Percentiles rank a stretch among this genome's conserved stretches.
Conservation (phyloP, 2,888 invertebrate genomes). For the Oscheius myriophilus region DNA sequence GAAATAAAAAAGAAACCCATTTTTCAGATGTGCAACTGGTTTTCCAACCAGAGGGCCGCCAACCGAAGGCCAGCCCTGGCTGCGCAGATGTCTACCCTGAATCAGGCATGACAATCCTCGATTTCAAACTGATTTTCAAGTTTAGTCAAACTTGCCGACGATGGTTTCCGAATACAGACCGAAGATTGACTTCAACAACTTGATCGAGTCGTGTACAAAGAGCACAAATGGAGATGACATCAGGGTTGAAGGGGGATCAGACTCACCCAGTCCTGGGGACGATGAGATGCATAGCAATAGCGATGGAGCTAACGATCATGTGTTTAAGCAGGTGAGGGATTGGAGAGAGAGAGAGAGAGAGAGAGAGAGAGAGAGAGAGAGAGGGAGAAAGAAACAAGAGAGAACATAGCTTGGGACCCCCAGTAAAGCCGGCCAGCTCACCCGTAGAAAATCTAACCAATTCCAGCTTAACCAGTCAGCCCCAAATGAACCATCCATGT, state of each 20-base stretch:
- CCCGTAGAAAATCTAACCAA: too few relatives aligned
- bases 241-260: slow-evolving; percentile 66
- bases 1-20: background rate
- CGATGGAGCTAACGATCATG: slow-evolving; percentile 39
- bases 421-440: too few relatives aligned
- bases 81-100: slow-evolving; percentile 21
- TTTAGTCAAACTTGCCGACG: slow-evolving; percentile 26
- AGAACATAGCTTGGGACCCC: background rate
- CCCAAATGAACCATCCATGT: too few relatives aligned
- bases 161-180: slow-evolving; percentile 29
- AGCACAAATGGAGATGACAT: slow-evolving; percentile 34
- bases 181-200: slow-evolving; percentile 39
- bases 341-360: background rate
- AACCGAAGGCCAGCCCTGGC: slow-evolving; percentile 32
- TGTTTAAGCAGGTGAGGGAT: slow-evolving; percentile 28
- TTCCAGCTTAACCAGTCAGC: too few relatives aligned
- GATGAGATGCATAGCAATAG: slow-evolving; percentile 60
- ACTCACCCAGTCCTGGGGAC: slow-evolving; percentile 67
- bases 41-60: slow-evolving; percentile 86
- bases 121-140: slow-evolving; percentile 9
- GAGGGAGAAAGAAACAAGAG: background rate
- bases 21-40: slow-evolving; percentile 74
- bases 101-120: slow-evolving; percentile 19
- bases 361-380: too few relatives aligned
- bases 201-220: slow-evolving; percentile 35